A percentile compares a stretch with the other conserved stretches of the same genome.
phyloP scores from a whole-genome alignment of 2,113 vertebrate genomes.

The Heterochromis multidens region DNA sequence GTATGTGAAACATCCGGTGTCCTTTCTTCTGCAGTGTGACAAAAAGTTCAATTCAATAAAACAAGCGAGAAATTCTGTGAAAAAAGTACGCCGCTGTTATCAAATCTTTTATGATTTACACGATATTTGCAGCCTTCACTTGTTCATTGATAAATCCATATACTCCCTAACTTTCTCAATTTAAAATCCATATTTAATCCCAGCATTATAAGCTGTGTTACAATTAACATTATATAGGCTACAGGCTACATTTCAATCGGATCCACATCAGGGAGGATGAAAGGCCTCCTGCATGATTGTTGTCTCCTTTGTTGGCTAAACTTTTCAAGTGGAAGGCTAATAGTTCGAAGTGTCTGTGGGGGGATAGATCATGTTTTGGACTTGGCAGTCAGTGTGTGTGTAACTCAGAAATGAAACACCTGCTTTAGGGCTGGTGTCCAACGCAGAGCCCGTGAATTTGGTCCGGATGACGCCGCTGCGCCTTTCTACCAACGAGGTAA shows the following conservation, averaged over 20 bases:
- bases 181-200: background rate
- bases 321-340: background rate
- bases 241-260: background rate
- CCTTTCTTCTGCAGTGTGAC: too few species aligned
- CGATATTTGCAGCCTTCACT: background rate
- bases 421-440: background rate
- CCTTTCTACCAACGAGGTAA: background rate
- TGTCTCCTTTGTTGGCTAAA: background rate
- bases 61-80: accelerated
- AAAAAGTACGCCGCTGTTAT: background rate
- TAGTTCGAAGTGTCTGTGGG: slow-evolving; percentile 9
- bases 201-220: background rate
- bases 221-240: background rate
- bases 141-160: too few species aligned
- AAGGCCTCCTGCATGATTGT: background rate
- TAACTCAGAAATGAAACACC: background rate
- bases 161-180: background rate
- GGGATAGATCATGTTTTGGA: slow-evolving; percentile 7
- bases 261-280: background rate
- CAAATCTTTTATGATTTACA: background rate
- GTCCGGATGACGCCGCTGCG: background rate
- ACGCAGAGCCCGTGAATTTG: background rate
- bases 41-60: background rate
- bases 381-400: slow-evolving; percentile 30
- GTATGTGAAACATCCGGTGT: background rate